These are phyloP conservation scores for Loripinus fragilis DNA, from an alignment of 2,888 invertebrate genomes.

Conservation along the genomic window DNA sequence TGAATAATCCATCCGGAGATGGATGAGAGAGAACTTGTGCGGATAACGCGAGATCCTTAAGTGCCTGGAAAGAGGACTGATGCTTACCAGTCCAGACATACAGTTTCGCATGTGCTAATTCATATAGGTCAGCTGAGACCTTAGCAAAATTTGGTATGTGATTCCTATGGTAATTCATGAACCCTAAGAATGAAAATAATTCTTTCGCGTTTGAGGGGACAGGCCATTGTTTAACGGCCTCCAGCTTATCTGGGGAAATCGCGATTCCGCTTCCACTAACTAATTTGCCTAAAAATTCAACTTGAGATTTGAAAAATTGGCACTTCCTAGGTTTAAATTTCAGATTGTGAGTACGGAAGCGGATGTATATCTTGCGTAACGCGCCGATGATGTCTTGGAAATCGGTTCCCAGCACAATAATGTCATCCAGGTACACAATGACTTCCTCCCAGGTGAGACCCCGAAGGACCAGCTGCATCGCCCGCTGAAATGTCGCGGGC, in stretches of 20 bases:
- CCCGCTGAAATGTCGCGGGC: constrained; percentile 42
- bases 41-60: neutral
- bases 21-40: neutral
- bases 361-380: constrained; percentile 1
- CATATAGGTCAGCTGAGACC: neutral
- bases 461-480: constrained; percentile 28
- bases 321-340: constrained; percentile 40
- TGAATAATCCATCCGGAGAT: neutral
- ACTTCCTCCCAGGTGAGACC: constrained; percentile 29
- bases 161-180: neutral
- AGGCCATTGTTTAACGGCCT: no score
- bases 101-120: no score
- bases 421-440: constrained; percentile 31
- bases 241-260: neutral
- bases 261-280: constrained; percentile 20
- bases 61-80: neutral
- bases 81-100: neutral
- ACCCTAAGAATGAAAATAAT: no score
- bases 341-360: constrained; percentile 22
- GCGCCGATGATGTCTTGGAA: constrained; percentile 23
- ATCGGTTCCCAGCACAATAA: constrained; percentile 28
- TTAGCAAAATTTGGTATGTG: constrained; percentile 5
- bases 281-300: constrained; percentile 12
- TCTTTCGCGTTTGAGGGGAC: no score
- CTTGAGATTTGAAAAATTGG: constrained; percentile 13